A percentile compares a stretch with the other conserved stretches of the same genome.
These are phyloP conservation scores for Zelostemma sp. DNA, from an alignment of 1,140 invertebrate species.

Conservation along the genomic window DNA sequence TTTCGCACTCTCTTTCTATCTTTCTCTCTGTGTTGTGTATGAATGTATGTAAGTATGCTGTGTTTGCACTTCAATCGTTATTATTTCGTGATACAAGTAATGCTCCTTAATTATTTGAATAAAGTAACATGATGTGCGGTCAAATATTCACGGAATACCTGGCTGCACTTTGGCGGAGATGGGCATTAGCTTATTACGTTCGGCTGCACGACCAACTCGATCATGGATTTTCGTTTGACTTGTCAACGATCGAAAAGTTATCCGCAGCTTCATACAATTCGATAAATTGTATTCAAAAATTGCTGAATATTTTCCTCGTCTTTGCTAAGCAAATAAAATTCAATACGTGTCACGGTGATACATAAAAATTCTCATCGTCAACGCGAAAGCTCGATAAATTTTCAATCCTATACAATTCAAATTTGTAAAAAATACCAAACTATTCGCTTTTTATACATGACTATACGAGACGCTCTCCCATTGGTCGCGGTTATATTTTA, in stretches of 20 bases:
- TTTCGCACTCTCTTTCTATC: constrained; percentile 25
- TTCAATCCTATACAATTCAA: neutral
- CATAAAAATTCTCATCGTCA: neutral
- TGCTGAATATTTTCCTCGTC: too few relatives aligned
- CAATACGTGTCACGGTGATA: too few relatives aligned
- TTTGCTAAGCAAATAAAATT: too few relatives aligned
- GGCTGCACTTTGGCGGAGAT: constrained; percentile 44
- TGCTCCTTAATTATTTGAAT: constrained; percentile 67
- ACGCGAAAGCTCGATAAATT: too few relatives aligned
- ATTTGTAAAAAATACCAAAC: neutral
- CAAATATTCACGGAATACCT: constrained; percentile 69
- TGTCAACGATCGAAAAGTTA: constrained; percentile 7
- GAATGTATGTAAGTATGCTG: constrained; percentile 31
- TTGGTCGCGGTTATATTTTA: too few relatives aligned
- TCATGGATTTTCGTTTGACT: constrained; percentile 8
- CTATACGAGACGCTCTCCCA: neutral
- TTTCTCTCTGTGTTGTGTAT: constrained; percentile 44
- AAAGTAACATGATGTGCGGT: constrained; percentile 65
- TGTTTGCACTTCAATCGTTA: constrained; percentile 46
- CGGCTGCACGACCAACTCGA: constrained; percentile 16
- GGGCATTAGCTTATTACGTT: constrained; percentile 39
- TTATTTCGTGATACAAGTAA: constrained; percentile 64
- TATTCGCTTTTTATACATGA: neutral
- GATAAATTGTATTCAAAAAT: too few relatives aligned
- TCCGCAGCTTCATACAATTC: too few relatives aligned